Base-by-base conservation (phyloP, 2,888 invertebrate genomes). In the Orthosia cruda region DNA sequence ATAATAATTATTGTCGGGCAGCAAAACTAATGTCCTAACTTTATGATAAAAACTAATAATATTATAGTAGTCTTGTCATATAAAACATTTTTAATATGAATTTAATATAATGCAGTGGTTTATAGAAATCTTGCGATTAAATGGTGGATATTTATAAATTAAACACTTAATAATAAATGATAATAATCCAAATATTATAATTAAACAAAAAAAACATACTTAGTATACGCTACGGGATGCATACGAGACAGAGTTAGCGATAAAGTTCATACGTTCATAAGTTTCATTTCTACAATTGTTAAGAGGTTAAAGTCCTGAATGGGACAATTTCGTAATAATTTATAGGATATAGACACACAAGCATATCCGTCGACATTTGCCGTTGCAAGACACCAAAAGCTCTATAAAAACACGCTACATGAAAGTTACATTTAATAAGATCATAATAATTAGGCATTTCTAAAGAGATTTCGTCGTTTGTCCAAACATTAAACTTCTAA, bases 1-100 rank as follows among this genome's bases (percentile, higher is more conserved):
- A 87, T 89, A 91, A 90, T 81, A 70, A 91, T 94, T 94, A 94
- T 95, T 95, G 94, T 95, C 95, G 91, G 91, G 92, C 95, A 95
- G 94, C 94, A 93, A 93, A 91, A 91, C 92, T 91, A 92, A 90
- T 89, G 84, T 88, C 91, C 91, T 92, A 92, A 89, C 88, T 87
- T 84, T 74, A 87, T 85, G 81, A 91, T 87, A 88, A 89, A 91
- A 90, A 91, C 89, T 91, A 92, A 92, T 91, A 92, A 92, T 84
- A 88, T 89, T 89, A 91, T 72, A 85, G 87, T 91, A 93, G 93
- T 94, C 93, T 93, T 92, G 92, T 92, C 92, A 91, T 90, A 90
- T 84, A 92, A 92, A 93, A 91, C 85, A 84, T 84, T 80, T 87
- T 84, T 79, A 86, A 81, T 75, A 76, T 81, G 80, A 81, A 87